Base-by-base conservation (phyloP, 1,140 invertebrate genomes). In the Proales similis region DNA sequence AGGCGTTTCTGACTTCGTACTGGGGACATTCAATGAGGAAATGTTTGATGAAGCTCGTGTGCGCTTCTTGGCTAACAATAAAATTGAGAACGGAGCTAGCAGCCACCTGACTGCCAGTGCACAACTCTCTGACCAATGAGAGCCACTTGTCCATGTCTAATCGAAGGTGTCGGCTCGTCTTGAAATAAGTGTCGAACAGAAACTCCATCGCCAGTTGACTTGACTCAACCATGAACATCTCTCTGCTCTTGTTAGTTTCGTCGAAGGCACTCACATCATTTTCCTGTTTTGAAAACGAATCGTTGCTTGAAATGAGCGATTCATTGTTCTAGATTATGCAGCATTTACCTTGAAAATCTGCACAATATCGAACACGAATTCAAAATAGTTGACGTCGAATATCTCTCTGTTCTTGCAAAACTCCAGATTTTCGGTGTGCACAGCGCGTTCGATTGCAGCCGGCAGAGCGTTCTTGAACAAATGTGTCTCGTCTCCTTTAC, bases 151-250 rank as follows among this genome's bases (percentile, higher is more conserved):
- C 27, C 14, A 49, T 30, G 32, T 66, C 66, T 66, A 66, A 77
- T 70, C 68, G 70, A 30, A 75, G 68, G 67, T 72, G 75, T 43
- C 70, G 70, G 42, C 77, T 75, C 26, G 74, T 74, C 30, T 78
- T 70, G 17, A 79, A 71, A 67, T 79, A 80, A 17, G 78, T 79
- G 65, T 80, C 78, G 64, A 79, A 72, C 2, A 80, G 67, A 66
- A 79, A 80, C 45, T 74, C 71, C 14, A 76, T 57, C 6, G 70
- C 70, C 62, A 57, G 39, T 60, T 20, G 11, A 62, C 2, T 20
- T 3, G 20, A 2, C 11, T 5, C 3, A 30, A 19, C n/a, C 27
- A 24, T 7, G 11, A n/a, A n/a, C 12, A 9, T 7, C 14, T 4
- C 14, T 36, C 9, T 14, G 14, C 9, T 36, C 14, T 36, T 36